Conservation (phyloP, 2,888 invertebrate genomes). For the Dasypolia templi region DNA sequence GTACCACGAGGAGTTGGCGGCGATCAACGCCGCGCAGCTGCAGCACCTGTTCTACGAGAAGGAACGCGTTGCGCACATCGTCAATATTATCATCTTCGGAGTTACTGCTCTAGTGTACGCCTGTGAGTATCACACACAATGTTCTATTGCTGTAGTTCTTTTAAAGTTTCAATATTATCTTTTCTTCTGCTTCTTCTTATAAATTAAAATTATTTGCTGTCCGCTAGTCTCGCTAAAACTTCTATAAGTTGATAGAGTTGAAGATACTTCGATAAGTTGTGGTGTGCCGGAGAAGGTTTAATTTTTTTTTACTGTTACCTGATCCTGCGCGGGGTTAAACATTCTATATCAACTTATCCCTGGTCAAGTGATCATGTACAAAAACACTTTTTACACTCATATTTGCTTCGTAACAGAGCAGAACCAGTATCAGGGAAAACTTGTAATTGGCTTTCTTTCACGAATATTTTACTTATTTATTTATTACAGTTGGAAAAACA, state of each 20-base stretch:
- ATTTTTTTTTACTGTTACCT: too few relatives aligned
- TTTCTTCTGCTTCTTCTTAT: too few relatives aligned
- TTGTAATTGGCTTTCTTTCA: not conserved
- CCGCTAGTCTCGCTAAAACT: too few relatives aligned
- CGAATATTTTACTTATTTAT: not conserved
- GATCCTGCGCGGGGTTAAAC: not conserved
- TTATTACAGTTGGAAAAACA: too few relatives aligned
- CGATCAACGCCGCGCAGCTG: conserved; percentile 45
- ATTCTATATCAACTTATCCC: not conserved
- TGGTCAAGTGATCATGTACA: not conserved
- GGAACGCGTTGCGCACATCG: conserved; percentile 78
- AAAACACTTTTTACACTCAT: too few relatives aligned
- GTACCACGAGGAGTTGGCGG: conserved; percentile 21
- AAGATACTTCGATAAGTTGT: too few relatives aligned
- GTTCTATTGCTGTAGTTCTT: not conserved
- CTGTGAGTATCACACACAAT: conserved; percentile 84
- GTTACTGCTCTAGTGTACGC: conserved; percentile 88
- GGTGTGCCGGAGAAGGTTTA: too few relatives aligned
- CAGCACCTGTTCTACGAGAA: conserved; percentile 72
- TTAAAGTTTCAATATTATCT: not conserved
- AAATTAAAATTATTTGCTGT: too few relatives aligned
- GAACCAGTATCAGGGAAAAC: not conserved
- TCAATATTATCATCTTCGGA: conserved; percentile 84
- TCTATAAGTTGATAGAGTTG: too few relatives aligned
- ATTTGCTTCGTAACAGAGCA: not conserved